Base-by-base conservation (phyloP, 2,113 vertebrate genomes). In the Uria lomvia region DNA sequence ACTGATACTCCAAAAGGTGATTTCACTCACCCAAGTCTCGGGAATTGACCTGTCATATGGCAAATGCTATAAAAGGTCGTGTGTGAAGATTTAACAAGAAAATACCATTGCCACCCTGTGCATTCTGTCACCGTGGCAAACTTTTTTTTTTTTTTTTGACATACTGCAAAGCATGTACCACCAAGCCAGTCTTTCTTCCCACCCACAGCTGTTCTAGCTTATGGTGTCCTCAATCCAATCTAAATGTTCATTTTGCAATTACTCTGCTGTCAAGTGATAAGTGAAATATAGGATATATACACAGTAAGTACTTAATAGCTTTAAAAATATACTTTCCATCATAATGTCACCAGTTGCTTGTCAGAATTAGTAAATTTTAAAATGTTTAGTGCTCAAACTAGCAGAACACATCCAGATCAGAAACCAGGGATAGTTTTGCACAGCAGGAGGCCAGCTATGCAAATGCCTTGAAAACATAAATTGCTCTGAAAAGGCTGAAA, bases 251-350 rank as follows among this genome's bases (percentile, higher is more conserved):
- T 88, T 96, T 96, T 93, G 73, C 53, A 96, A 94, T 90, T 94
- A 96, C 88, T 95, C 59, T 76, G 56, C 90, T 96, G 94, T 96
- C 95, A 97, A 92, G 80, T 52, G 70, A 60, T 89, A 95, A 97
- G 82, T 95, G 77, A 97, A 94, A 94, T 94, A 87, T 9, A 88
- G 86, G 85, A 74, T 86, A 93, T 75, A 89, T 72, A 77, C 3
- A 17, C 67, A 89, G 55, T 94, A 96, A 95, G 52, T 80, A 88
- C 74, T 94, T 96, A 97, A 96, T 90, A 97, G 90, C 86, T 97
- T 97, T 96, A 95, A 95, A 94, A 95, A 94, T 77, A 78, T 52
- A 91, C 19, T 94, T 95, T 90, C 59, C 70, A 86, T 95, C 78
- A 94, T 30, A 93, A 83, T 77, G 76, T 92, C 88, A 94, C 90